Conservation (phyloP, 1,140 invertebrate species). For the Drosophila aff. region DNA sequence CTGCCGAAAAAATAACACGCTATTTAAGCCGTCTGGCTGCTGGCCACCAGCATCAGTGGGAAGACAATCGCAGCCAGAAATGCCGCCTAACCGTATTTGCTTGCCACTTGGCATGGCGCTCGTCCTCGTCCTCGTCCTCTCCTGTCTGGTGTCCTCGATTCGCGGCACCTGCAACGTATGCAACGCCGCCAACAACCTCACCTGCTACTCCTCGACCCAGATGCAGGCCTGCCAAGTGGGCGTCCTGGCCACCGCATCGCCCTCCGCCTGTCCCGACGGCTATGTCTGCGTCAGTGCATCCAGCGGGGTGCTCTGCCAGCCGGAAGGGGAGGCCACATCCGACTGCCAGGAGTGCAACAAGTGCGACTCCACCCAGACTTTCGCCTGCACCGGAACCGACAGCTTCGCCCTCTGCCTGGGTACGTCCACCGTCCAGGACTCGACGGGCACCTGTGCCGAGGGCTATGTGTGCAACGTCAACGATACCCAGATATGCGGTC, state of each 20-base stretch:
- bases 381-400: constrained; percentile 71
- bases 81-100: constrained; percentile 17
- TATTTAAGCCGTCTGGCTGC: constrained; percentile 55
- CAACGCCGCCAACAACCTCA: constrained; percentile 55
- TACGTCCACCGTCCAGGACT: constrained; percentile 37
- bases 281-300: constrained; percentile 62
- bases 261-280: constrained; percentile 56
- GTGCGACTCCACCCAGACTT: constrained; percentile 61
- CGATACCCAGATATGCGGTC: constrained; percentile 59
- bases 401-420: constrained; percentile 74
- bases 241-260: constrained; percentile 40
- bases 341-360: constrained; percentile 68
- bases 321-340: constrained; percentile 4
- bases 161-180: constrained; percentile 64
- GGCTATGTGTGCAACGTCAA: constrained; percentile 68
- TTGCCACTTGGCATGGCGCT: constrained; percentile 14
- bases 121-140: not conserved
- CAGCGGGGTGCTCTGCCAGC: constrained; percentile 52
- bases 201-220: constrained; percentile 72
- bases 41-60: constrained; percentile 26
- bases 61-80: constrained; percentile 31
- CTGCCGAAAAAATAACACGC: constrained; percentile 15
- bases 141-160: constrained; percentile 26
- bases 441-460: constrained; percentile 52
- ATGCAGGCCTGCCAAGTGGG: constrained; percentile 59